Conservation (phyloP, 2,797 vertebrate species). For the Sebastiscus albofasciatus region DNA sequence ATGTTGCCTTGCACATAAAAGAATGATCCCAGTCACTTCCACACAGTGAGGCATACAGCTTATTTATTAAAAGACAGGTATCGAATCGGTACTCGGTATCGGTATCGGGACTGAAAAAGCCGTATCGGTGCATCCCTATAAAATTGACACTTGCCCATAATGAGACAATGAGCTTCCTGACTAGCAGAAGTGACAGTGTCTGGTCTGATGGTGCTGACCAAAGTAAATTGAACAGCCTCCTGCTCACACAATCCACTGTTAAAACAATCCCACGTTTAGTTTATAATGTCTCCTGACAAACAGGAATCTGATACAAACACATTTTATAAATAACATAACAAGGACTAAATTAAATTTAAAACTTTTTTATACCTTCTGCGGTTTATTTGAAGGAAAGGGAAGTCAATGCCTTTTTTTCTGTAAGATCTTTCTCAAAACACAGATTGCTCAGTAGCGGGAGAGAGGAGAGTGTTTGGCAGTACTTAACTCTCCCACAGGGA, state of each 20-base stretch:
- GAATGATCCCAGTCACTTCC: no score
- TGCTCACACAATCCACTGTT: no score
- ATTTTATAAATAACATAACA: background rate
- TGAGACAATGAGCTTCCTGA: background rate
- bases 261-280: background rate
- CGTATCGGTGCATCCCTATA: no score
- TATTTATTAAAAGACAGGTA: no score
- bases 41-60: no score
- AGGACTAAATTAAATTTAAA: background rate
- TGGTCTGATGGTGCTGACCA: no score
- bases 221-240: no score
- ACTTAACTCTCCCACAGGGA: conserved; percentile 59
- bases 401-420: background rate
- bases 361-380: background rate
- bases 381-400: background rate
- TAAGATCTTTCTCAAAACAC: background rate
- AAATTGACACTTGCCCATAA: background rate
- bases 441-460: background rate
- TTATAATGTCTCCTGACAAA: background rate
- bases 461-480: conserved; percentile 13
- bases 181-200: background rate
- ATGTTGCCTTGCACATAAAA: no score
- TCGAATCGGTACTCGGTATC: no score
- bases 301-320: no score
- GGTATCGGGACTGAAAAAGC: no score